Conservation (phyloP, 2,797 vertebrate species). For the Gymnodraco acuticeps region DNA sequence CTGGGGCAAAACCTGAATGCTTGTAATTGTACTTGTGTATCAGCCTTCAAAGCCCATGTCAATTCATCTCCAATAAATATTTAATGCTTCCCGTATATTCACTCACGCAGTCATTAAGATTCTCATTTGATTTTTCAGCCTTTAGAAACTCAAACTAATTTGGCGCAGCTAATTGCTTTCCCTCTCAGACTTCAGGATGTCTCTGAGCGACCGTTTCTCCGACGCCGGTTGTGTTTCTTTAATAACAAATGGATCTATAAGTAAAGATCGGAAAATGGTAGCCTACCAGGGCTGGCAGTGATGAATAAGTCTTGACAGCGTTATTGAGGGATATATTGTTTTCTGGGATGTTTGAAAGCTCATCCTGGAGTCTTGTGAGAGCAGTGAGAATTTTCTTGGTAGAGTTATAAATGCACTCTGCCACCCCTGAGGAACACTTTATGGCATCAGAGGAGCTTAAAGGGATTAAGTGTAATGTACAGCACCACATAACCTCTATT, state of each 20-base stretch:
- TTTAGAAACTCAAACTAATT: constrained; percentile 59
- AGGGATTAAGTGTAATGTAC: neutral
- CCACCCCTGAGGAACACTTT: constrained; percentile 17
- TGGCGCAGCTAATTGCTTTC: constrained; percentile 47
- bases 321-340: constrained; percentile 79
- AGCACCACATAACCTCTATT: neutral
- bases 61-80: constrained; percentile 57
- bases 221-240: constrained; percentile 49
- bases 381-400: constrained; percentile 31
- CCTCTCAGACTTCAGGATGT: constrained; percentile 26
- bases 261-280: constrained; percentile 48
- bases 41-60: constrained; percentile 24
- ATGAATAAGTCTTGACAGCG: constrained; percentile 72
- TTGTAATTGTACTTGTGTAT: constrained; percentile 12
- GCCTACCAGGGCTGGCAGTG: constrained; percentile 48
- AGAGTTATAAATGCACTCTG: constrained; percentile 40
- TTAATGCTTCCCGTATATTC: constrained; percentile 41
- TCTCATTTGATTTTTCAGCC: constrained; percentile 60
- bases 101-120: constrained; percentile 24
- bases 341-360: constrained; percentile 59
- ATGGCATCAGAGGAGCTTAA: neutral
- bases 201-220: constrained; percentile 54
- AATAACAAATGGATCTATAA: constrained; percentile 73
- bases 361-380: constrained; percentile 52
- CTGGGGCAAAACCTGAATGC: constrained; percentile 4